Conservation (phyloP, 2,888 invertebrate species). For the Phymatocera aterrima region DNA sequence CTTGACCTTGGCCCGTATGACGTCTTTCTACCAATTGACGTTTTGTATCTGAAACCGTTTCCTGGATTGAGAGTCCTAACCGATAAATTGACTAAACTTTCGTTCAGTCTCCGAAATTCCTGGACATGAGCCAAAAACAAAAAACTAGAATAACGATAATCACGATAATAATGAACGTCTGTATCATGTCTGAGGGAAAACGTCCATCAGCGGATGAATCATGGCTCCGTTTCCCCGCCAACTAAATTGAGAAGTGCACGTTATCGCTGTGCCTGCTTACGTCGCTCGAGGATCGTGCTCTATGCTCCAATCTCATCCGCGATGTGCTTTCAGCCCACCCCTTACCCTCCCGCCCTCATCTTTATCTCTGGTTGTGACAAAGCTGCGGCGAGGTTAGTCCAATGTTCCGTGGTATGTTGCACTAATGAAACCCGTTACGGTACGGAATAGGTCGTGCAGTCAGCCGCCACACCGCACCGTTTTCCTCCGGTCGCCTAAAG, state of each 20-base stretch:
- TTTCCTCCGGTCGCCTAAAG: conserved; percentile 3
- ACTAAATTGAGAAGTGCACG: not conserved
- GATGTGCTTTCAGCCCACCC: not conserved
- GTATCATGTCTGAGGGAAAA: not conserved
- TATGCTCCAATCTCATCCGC: not conserved
- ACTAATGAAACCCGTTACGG: conserved; percentile 41
- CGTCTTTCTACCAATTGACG: not conserved
- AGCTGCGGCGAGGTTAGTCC: conserved; percentile 20
- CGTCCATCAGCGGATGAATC: not conserved
- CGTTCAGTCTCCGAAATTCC: not conserved
- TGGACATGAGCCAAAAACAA: too few relatives aligned
- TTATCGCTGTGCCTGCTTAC: not conserved
- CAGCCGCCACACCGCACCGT: too few relatives aligned
- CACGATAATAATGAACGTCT: not conserved
- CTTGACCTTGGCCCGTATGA: conserved; percentile 20
- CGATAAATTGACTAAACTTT: not conserved
- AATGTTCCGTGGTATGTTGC: conserved; percentile 21
- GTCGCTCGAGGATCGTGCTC: not conserved
- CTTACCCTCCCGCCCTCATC: not conserved
- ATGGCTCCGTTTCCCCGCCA: not conserved
- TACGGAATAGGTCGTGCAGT: not conserved
- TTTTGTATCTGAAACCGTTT: not conserved
- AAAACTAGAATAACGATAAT: too few relatives aligned
- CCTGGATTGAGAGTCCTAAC: not conserved
- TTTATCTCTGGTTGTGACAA: not conserved